A percentile compares a stretch with the other conserved stretches of the same genome.
These are phyloP conservation scores for Hyaena hyaena DNA, from an alignment of 2,113 vertebrate species.

Conservation along the genomic window DNA sequence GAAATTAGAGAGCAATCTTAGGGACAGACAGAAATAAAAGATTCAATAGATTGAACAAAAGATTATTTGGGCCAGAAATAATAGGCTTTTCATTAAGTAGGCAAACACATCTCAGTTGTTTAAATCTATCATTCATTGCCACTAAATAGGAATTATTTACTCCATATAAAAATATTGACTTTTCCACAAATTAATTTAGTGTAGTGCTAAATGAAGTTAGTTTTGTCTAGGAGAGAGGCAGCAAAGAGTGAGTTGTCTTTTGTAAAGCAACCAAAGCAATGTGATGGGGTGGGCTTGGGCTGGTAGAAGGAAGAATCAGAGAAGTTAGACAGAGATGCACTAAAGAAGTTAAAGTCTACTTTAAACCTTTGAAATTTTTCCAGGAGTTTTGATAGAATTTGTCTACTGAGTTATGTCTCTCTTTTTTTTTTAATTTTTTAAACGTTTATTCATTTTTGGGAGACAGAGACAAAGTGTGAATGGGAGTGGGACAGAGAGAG, in stretches of 20 bases:
- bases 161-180: background rate
- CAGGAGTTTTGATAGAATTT: background rate
- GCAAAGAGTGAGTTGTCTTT: background rate
- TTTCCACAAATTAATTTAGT: background rate
- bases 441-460: too few relatives aligned
- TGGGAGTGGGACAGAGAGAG: too few relatives aligned
- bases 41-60: background rate
- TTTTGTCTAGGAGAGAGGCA: background rate
- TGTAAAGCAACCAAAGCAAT: background rate
- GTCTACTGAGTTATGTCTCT: background rate
- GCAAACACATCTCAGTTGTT: background rate
- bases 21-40: background rate
- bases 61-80: background rate
- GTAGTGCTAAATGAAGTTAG: background rate
- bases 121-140: background rate
- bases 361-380: background rate
- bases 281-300: background rate
- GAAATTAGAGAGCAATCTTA: background rate
- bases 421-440: too few relatives aligned
- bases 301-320: background rate
- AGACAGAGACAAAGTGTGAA: too few relatives aligned
- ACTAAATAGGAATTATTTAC: background rate
- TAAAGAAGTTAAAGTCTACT: background rate
- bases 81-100: slow-evolving; percentile 17
- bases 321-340: background rate